A percentile compares a stretch with the other conserved stretches of the same genome.
Evolutionary conservation across 2,797 vertebrate genomes (phyloP).

Genomic region (Xerus rutilus): DNA sequence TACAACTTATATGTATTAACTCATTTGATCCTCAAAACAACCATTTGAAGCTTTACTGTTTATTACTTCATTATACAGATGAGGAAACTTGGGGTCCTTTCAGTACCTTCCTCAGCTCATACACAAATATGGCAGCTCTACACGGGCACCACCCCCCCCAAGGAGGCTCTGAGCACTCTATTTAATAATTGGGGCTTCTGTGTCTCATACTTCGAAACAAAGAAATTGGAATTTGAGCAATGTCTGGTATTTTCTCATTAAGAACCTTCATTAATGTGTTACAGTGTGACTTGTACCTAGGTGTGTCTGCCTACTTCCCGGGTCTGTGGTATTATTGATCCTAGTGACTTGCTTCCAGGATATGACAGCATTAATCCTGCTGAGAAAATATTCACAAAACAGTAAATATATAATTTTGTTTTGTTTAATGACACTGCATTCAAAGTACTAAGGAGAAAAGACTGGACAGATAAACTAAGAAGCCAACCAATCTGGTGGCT

Average conservation of each 20-base stretch:
- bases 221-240: slow-evolving; percentile 64
- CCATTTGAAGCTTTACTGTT: neutral
- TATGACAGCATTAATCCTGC: neutral
- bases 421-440: neutral
- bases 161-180: neutral
- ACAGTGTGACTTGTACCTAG: neutral
- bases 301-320: neutral
- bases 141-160: neutral
- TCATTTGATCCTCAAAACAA: neutral
- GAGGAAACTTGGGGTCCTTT: neutral
- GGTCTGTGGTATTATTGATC: neutral
- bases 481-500: neutral
- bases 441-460: neutral
- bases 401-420: neutral
- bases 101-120: slow-evolving; percentile 1
- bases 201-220: slow-evolving; percentile 14
- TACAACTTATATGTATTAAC: neutral
- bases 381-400: slow-evolving; percentile 21
- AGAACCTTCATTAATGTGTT: slow-evolving; percentile 40
- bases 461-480: neutral
- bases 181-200: neutral
- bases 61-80: neutral
- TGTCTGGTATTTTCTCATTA: slow-evolving; percentile 68
- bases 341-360: neutral
- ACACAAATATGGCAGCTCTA: neutral